Evolutionary conservation across 1,140 invertebrate species (phyloP).

Genomic region (Propsilocerus akamusi): DNA sequence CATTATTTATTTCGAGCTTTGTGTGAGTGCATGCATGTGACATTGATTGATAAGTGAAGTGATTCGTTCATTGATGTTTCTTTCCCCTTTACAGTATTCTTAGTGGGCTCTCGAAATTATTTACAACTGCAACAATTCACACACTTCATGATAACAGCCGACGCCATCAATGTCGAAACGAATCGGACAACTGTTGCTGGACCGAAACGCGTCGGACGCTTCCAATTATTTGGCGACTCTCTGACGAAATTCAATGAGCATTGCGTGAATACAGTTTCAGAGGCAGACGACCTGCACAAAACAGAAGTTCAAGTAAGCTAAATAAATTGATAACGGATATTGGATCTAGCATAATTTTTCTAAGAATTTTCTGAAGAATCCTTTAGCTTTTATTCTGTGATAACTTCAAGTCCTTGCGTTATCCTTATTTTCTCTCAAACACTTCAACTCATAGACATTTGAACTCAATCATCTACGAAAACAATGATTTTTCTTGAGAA

Average conservation of each 20-base stretch:
- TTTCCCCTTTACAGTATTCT: slow-evolving; percentile 35
- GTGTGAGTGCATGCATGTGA: too few relatives aligned
- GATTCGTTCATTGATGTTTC: slow-evolving; percentile 1
- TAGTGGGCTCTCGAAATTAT: slow-evolving; percentile 51
- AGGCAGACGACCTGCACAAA: slow-evolving; percentile 58
- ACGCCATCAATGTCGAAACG: slow-evolving; percentile 35
- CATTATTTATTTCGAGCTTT: not conserved
- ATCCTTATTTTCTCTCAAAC: too few relatives aligned
- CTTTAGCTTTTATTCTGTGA: too few relatives aligned
- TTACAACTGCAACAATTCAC: slow-evolving; percentile 62
- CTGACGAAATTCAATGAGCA: slow-evolving; percentile 64
- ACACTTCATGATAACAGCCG: slow-evolving; percentile 61
- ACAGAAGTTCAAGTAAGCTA: slow-evolving; percentile 59
- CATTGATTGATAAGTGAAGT: slow-evolving; percentile 3
- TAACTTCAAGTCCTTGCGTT: too few relatives aligned
- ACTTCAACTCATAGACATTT: too few relatives aligned
- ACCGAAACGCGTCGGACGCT: slow-evolving; percentile 42
- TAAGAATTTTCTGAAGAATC: too few relatives aligned
- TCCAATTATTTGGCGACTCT: slow-evolving; percentile 65
- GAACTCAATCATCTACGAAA: too few relatives aligned
- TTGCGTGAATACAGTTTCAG: slow-evolving; percentile 69
- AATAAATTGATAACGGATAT: too few relatives aligned
- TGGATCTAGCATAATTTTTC: too few relatives aligned
- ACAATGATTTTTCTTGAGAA: too few relatives aligned
- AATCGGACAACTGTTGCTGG: slow-evolving; percentile 22